Conservation (phyloP, 2,797 vertebrate genomes). For the Leptatherina wallacei region DNA sequence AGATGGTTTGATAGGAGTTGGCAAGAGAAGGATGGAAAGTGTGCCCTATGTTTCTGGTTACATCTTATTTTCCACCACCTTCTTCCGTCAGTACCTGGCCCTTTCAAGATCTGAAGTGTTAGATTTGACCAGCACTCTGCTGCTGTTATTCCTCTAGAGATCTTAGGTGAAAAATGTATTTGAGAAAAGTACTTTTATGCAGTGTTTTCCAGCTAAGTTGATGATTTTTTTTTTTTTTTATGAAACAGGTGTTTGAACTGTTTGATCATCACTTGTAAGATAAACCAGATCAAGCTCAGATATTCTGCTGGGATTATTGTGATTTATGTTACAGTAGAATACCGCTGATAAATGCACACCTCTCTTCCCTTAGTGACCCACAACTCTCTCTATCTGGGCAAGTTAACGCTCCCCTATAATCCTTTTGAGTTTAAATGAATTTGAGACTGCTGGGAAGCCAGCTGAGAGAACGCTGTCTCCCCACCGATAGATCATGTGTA, state of each 20-base stretch:
- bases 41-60: conserved; percentile 56
- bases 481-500: conserved; percentile 55
- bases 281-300: conserved; percentile 7
- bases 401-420: conserved; percentile 39
- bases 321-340: conserved; percentile 19
- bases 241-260: conserved; percentile 28
- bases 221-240: neutral
- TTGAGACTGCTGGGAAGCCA: conserved; percentile 52
- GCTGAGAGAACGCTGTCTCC: conserved; percentile 49
- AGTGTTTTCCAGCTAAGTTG: neutral
- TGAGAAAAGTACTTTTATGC: neutral
- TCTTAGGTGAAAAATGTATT: neutral
- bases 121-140: neutral
- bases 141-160: conserved; percentile 19
- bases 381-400: conserved; percentile 49
- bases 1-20: conserved; percentile 60
- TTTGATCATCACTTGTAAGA: neutral
- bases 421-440: conserved; percentile 59
- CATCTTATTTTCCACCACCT: conserved; percentile 58
- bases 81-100: conserved; percentile 50
- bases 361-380: conserved; percentile 37
- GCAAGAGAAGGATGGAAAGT: conserved; percentile 56
- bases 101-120: conserved; percentile 51
- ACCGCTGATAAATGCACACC: conserved; percentile 48
- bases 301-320: conserved; percentile 7